Evolutionary conservation across 2,113 vertebrate species (phyloP).

Genomic region (Shinisaurus crocodilurus): DNA sequence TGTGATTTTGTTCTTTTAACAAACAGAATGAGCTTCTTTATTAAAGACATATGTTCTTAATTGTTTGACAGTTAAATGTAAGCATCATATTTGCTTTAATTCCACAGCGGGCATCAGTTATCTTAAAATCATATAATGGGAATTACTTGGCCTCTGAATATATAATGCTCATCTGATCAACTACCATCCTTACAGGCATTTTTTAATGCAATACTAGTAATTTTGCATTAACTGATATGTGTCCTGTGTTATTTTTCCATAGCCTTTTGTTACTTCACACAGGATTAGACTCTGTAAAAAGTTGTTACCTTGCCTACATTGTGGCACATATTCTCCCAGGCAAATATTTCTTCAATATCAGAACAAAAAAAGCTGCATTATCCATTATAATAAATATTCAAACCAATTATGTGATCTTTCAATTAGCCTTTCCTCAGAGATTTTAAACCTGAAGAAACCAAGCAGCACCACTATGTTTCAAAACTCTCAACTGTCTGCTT

Average conservation of each 20-base stretch:
- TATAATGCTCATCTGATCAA: not conserved
- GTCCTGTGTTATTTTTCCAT: not conserved
- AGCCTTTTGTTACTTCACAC: not conserved
- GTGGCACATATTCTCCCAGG: not conserved
- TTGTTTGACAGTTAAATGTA: not conserved
- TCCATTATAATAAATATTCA: not conserved
- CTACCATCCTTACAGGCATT: not conserved
- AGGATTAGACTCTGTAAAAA: not conserved
- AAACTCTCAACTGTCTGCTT: not conserved
- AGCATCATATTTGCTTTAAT: slow-evolving; percentile 55
- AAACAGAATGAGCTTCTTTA: slow-evolving; percentile 36
- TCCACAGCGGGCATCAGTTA: slow-evolving; percentile 75
- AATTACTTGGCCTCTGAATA: not conserved
- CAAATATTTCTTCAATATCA: not conserved
- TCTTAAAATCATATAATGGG: slow-evolving; percentile 42
- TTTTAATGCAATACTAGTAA: not conserved
- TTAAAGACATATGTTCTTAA: not conserved
- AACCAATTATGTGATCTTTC: not conserved
- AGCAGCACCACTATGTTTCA: not conserved
- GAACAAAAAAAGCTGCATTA: not conserved
- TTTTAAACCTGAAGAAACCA: not conserved
- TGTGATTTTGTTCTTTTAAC: slow-evolving; percentile 51
- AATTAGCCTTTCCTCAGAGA: not conserved
- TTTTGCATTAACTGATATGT: not conserved
- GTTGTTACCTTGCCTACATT: not conserved